Conservation (phyloP, 2,113 vertebrate species). For the Picathartes gymnocephalus region DNA sequence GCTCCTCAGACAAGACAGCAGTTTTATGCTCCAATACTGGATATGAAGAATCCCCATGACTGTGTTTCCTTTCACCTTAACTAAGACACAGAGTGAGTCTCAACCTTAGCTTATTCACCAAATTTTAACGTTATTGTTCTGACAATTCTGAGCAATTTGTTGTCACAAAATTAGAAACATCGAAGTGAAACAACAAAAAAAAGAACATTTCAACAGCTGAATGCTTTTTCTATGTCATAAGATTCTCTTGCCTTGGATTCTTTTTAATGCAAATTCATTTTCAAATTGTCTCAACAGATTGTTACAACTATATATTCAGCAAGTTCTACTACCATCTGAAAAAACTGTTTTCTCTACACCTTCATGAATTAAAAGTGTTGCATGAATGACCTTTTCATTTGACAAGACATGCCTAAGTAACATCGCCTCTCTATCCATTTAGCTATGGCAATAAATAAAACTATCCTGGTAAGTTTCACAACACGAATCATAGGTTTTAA, state of each 20-base stretch:
- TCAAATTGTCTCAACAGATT: background rate
- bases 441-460: background rate
- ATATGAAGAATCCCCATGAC: background rate
- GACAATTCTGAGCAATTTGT: background rate
- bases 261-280: background rate
- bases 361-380: background rate
- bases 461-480: background rate
- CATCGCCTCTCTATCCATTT: background rate
- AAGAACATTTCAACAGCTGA: background rate
- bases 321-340: background rate
- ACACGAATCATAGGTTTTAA: background rate
- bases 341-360: background rate
- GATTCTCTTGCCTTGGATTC: background rate
- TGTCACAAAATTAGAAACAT: background rate
- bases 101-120: background rate
- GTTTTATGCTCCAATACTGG: background rate
- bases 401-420: background rate
- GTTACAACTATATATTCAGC: background rate
- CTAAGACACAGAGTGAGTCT: background rate
- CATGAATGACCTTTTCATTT: background rate
- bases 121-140: background rate
- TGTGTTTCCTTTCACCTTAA: background rate
- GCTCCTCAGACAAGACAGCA: background rate
- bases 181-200: background rate
- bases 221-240: background rate